Evolutionary conservation across 2,888 invertebrate species (phyloP), one percentile per base, ranked within the genome.

Genomic region (Acanthosepion esculentum): DNA sequence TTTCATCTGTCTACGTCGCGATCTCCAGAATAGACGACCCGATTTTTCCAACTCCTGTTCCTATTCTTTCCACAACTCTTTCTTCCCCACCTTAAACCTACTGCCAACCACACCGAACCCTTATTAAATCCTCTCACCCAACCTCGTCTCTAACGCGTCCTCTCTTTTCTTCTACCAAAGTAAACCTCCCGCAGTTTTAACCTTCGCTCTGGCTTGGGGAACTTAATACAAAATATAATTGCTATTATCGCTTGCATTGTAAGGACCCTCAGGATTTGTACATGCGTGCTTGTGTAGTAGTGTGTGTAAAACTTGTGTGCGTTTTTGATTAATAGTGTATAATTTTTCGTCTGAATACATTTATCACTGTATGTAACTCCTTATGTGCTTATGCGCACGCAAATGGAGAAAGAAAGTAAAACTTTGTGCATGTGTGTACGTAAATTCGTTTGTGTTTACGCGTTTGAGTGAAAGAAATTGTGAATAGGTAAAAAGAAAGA

Each of bases 221-320:
- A 78, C 33, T 78, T 78, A 78, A 78, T 78, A 33, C 78, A 78
- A 78, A 78, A 78, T 78, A 78, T 78, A 78, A 78, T 78, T 78
- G 78, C 78, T 78, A 78, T 78, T 78, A 78, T 78, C 78, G 78
- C n/a, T 78, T 78, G 78, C 78, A 78, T 78, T 78, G 78, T 78
- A n/a, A 78, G 78, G 78, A 78, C 78, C 78, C 78, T 78, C 78
- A 78, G 78, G 78, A 78, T 78, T n/a, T n/a, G n/a, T 2, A n/a
- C 78, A 78, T 78, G 78, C 78, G 78, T n/a, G 78, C 78, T 78
- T 78, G 78, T n/a, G 15, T 78, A 33, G 78, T 12, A 78, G 15
- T 33, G 78, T 78, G 33, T n/a, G 33, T 33, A 33, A 55, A 59
- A 59, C 20, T 0, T 20, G 59, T 59, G 59, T 59, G 59, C 26